phyloP scores from a whole-genome alignment of 2,113 vertebrate genomes.

The Archocentrus centrarchus region DNA sequence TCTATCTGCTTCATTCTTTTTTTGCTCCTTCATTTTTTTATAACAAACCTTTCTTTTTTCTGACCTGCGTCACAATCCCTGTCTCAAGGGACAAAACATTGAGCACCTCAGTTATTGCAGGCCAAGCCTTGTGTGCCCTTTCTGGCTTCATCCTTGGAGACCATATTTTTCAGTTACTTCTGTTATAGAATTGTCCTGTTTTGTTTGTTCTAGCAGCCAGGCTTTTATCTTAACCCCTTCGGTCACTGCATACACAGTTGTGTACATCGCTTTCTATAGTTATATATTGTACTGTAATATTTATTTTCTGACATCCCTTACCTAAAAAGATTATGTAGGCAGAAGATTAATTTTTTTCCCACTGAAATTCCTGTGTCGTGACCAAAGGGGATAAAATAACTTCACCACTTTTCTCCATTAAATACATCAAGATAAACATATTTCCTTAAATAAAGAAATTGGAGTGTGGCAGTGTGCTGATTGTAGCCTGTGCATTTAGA shows the following conservation, averaged over 20 bases:
- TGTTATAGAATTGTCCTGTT: neutral
- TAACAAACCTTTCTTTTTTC: neutral
- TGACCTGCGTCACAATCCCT: neutral
- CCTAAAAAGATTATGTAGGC: too few relatives aligned
- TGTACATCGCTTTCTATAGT: too few relatives aligned
- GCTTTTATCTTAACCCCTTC: neutral
- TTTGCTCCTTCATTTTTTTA: neutral
- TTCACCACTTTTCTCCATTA: neutral
- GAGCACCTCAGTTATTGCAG: slow-evolving; percentile 3
- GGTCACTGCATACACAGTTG: too few relatives aligned
- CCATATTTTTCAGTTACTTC: slow-evolving; percentile 8
- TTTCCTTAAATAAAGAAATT: neutral
- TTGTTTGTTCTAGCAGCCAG: neutral
- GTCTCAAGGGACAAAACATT: neutral
- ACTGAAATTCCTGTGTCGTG: too few relatives aligned
- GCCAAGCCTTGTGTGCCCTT: neutral
- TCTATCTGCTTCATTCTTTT: neutral
- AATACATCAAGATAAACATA: neutral
- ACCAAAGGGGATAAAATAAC: too few relatives aligned
- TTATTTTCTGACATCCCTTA: too few relatives aligned
- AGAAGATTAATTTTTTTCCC: too few relatives aligned
- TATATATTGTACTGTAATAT: too few relatives aligned
- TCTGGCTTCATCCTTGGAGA: fast-evolving
- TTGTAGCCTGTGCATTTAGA: neutral
- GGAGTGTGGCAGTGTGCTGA: neutral